Evolutionary conservation across 92 coral and sea anemone genomes (phyloP).

Genomic region (Metridium senile): DNA sequence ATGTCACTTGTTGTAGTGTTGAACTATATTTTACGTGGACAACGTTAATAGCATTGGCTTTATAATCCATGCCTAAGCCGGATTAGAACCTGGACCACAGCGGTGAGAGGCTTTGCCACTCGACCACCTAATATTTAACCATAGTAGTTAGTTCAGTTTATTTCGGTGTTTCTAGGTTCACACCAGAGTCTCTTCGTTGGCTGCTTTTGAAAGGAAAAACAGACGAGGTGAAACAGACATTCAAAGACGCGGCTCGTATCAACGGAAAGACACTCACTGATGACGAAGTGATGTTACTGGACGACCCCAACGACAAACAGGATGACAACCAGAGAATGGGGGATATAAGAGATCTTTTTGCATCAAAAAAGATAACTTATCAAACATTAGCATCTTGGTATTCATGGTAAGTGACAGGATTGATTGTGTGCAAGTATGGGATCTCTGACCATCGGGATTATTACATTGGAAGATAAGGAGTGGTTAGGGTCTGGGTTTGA

Average conservation of each 20-base stretch:
- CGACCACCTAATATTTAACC: no score
- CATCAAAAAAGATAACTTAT: constrained; percentile 54
- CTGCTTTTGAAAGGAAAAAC: constrained; percentile 52
- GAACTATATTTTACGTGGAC: no score
- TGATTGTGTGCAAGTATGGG: no score
- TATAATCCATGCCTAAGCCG: no score
- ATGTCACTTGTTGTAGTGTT: no score
- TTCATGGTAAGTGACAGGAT: constrained; percentile 15
- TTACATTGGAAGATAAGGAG: no score
- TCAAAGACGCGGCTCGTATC: constrained; percentile 33
- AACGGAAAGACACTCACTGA: constrained; percentile 28
- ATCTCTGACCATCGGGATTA: no score
- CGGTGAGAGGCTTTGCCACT: no score
- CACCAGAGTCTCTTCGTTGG: constrained; percentile 71
- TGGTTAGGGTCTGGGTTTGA: no score
- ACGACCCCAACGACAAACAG: neutral
- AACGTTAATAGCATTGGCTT: no score
- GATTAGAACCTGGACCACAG: no score
- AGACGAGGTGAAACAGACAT: constrained; percentile 32
- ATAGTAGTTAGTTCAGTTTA: no score
- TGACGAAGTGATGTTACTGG: neutral
- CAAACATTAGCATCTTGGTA: constrained; percentile 70
- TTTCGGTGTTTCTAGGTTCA: constrained; percentile 30
- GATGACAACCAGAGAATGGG: constrained; percentile 37
- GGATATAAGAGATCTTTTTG: constrained; percentile 66